Base-by-base conservation (phyloP, 2,797 vertebrate genomes). In the Todus mexicanus region DNA sequence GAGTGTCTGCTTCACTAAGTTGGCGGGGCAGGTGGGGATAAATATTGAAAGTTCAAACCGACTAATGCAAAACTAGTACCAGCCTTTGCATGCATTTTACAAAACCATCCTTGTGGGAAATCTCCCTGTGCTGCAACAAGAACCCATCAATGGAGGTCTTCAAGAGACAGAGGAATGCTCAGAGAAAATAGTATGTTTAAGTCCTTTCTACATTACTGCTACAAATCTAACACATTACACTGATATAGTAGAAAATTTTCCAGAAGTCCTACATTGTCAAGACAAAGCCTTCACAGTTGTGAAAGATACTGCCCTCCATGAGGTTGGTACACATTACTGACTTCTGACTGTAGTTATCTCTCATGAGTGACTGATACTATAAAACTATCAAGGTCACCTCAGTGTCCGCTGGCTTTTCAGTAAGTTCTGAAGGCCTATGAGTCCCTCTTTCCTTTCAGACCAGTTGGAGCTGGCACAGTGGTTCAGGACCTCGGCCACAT, bases 391-490 rank as follows among this genome's bases (percentile, higher is more conserved):
- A 50, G 42, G 95, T 96, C 68, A 99, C 98, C 99, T 99, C 95
- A 99, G 98, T 8, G 98, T 98, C 81, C 98, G 96, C 48, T 99
- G 98, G 96, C 98, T 98, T 96, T 98, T 98, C 59, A 99, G 96
- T 53, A 99, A 97, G 94, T 98, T 99, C 97, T 99, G 99, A 87
- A 99, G 98, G 11, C 98, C 98, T 81, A 99, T 97, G 54, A 99
- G 98, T 2, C 99, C 99, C 89, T 99, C 99, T 77, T 99, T 99
- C 94, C 99, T 98, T 95, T 99, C 99, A 3, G 99, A 99, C 99
- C 99, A 99, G 97, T 99, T 99, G 96, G 99, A 98, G 97, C 99
- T 99, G 93, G 99, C 99, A 23, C 99, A 99, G 97, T 99, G 99
- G 97, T 99, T 99, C 59, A 99, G 98, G 81, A 99, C 99, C 97